phyloP scores from a whole-genome alignment of 2,797 vertebrate species.

The Sebastes jordani region DNA sequence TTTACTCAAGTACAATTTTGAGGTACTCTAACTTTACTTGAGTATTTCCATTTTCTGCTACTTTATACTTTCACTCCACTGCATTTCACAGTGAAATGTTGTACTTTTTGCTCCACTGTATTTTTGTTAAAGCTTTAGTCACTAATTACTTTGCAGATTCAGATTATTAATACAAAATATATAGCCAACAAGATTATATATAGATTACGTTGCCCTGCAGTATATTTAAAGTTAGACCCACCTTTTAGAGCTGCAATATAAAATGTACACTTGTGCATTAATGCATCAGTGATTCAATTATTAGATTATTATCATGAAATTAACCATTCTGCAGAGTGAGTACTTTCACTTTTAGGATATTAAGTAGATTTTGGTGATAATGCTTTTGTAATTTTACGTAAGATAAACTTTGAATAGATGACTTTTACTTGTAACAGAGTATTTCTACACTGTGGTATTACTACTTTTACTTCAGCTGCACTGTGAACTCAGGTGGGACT shows the following conservation, averaged over 20 bases:
- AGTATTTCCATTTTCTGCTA: background rate
- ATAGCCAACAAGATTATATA: background rate
- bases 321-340: background rate
- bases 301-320: background rate
- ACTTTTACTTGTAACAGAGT: background rate
- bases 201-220: background rate
- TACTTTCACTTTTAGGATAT: background rate
- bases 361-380: background rate
- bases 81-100: background rate
- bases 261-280: background rate
- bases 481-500: slow-evolving; percentile 9
- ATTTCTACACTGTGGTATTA: background rate
- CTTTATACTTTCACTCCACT: background rate
- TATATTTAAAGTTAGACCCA: background rate
- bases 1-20: background rate
- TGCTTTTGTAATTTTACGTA: background rate
- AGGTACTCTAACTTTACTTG: background rate
- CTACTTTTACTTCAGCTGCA: too few species aligned
- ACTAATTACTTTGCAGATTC: background rate
- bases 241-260: background rate
- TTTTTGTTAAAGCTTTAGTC: background rate
- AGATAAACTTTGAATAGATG: background rate
- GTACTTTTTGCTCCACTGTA: background rate
- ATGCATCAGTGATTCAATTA: background rate
- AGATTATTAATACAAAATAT: background rate